Base-by-base conservation (phyloP, 2,888 invertebrate species). In the Tanypteryx hageni region DNA sequence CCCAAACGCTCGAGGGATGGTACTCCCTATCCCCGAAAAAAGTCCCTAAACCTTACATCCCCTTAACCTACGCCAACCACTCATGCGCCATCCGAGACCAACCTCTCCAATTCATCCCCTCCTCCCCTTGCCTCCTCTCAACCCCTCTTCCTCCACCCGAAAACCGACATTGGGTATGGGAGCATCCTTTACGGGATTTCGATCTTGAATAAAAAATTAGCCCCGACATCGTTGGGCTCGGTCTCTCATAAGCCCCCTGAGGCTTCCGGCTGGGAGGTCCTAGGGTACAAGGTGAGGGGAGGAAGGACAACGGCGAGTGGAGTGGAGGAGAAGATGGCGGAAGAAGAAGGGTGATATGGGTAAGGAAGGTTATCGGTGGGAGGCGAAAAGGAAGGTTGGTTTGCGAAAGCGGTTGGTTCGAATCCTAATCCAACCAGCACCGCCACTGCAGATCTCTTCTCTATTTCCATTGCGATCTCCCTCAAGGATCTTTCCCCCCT, bases 181-280 rank as follows among this genome's bases (percentile, higher is more conserved):
- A 59, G 86, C 59, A 61, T 86, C 61, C 86, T 59, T 56, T 56
- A 83, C 57, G 83, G 83, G 83, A 83, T 83, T 86, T 86, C 61
- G 86, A 61, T 86, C 61, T 31, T 31, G 86, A 86, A 86, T 86
- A 61, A 64, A 64, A 86, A 86, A 86, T 56, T 84, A 84, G 86
- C 27, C 61, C 61, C 27, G 86, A 86, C 61, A 8, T 64, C 59
- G 86, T 13, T 31, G 57, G 18, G 44, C 27, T 14, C 27, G 89
- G 64, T 44, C 44, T 64, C 89, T 11, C 16, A 13, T 44, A 61
- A 64, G n/a, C 44, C 44, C 83, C 56, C 27, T 27, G 83, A 8
- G 56, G 27, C n/a, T 27, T 0, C 22, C 22, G n/a, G 44, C 11
- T 14, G 31, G 18, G 14, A 83, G 13, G 68, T 4, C 16, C 16